Evolutionary conservation across 1,140 invertebrate species (phyloP).

Genomic region (Drosophila bocki): DNA sequence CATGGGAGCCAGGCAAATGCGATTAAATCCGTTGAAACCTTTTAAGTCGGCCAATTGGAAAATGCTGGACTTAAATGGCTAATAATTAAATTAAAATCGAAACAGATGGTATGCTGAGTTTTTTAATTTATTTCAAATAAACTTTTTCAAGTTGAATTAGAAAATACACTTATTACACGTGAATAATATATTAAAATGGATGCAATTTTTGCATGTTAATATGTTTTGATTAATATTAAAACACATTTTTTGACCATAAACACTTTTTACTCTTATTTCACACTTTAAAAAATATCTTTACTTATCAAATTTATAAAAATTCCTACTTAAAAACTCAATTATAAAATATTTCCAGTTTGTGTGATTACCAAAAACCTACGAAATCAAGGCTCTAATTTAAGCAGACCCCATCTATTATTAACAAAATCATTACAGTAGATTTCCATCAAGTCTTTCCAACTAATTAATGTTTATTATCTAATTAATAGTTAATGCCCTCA

Average conservation of each 20-base stretch:
- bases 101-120: neutral
- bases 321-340: neutral
- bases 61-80: neutral
- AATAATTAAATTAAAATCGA: slow-evolving; percentile 1
- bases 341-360: neutral
- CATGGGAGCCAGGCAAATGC: neutral
- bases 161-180: too few relatives aligned
- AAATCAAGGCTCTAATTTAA: neutral
- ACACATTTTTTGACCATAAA: neutral
- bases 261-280: too few relatives aligned
- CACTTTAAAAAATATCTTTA: neutral
- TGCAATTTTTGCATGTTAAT: neutral
- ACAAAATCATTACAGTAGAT: neutral
- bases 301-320: neutral
- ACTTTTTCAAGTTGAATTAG: neutral
- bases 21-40: neutral
- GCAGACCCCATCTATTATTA: neutral
- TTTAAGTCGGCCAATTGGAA: slow-evolving; percentile 17
- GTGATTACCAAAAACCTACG: neutral
- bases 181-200: neutral
- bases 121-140: neutral
- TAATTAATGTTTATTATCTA: slow-evolving; percentile 12
- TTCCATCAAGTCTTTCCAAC: neutral
- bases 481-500: slow-evolving; percentile 4
- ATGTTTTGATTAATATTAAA: accelerated